Evolutionary conservation across 2,888 invertebrate genomes (phyloP), one percentile per base, ranked within the genome.

Genomic region (Ochropleura leucogaster): DNA sequence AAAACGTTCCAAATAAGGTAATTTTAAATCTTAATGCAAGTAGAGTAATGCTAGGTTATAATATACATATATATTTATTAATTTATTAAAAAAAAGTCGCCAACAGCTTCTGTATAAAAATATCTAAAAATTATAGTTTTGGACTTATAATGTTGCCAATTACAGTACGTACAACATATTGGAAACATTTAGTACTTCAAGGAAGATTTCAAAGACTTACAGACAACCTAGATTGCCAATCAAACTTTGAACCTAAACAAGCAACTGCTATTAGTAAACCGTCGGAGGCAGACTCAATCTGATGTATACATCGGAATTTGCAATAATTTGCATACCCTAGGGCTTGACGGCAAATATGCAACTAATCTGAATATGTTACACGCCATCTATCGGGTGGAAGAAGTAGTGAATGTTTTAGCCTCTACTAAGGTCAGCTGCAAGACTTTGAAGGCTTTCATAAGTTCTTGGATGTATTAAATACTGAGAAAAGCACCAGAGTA

Each of bases 281-380:
- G 46, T 62, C 55, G 3, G 42, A 18, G 42, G 47, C 53, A 67
- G 47, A 60, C 51, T 30, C 68, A 16, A 79, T 72, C 40, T 49
- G 30, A 57, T 16, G 62, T 46, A 71, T 44, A n/a, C 42, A 53
- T 82, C 49, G 47, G 62, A 3, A 83, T 83, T 80, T 82, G 68
- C 82, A 82, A 77, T 82, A 12, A 79, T 79, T 82, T 68, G 68
- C 79, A 80, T 79, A 55, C 68, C 20, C 55, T 57, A 71, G 66
- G 63, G 66, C 30, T 20, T 68, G 18, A 30, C 60, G 18, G 53
- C 59, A 55, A 82, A 82, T 82, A 78, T 83, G 64, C 72, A 79
- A 40, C 6, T 14, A 44, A 63, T 59, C 44, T 79, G 20, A 57
- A 67, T 78, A 70, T 12, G 16, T 78, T 70, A 63, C 44, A 59